Percentiles rank a stretch among this genome's conserved stretches.
phyloP scores from a whole-genome alignment of 1,140 invertebrate species.

The Tetraneura akinire region DNA sequence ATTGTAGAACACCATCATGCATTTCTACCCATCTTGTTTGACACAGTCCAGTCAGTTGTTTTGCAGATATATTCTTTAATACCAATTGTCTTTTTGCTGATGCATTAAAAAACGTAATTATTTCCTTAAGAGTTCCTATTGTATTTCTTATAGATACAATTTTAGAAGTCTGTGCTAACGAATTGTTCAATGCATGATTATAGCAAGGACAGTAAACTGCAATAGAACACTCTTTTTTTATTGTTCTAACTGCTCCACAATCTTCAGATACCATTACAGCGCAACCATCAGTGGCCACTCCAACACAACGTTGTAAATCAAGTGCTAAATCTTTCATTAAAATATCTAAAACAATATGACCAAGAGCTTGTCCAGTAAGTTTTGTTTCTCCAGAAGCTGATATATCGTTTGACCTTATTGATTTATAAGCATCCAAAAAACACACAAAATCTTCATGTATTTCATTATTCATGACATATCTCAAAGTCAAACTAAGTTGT shows the following conservation, averaged over 20 bases:
- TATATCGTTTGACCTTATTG: not conserved
- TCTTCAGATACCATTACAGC: not conserved
- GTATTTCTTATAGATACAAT: not conserved
- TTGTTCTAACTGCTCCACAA: not conserved
- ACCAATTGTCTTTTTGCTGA: constrained; percentile 4
- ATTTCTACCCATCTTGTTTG: not conserved
- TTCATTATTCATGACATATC: not conserved
- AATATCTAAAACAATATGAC: not conserved
- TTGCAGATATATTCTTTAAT: not conserved
- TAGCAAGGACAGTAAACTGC: not conserved
- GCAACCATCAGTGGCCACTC: not conserved
- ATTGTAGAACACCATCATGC: not conserved
- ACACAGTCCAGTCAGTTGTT: not conserved
- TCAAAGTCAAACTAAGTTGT: not conserved
- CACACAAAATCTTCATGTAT: not conserved
- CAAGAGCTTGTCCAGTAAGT: not conserved
- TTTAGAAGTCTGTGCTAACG: not conserved
- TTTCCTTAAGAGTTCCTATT: not conserved
- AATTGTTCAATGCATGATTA: not conserved
- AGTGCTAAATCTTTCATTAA: not conserved
- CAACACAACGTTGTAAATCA: not conserved
- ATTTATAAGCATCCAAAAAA: not conserved
- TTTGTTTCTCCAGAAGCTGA: not conserved
- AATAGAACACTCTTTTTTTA: not conserved
- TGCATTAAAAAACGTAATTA: not conserved